phyloP scores from a whole-genome alignment of 2,888 invertebrate species.

The Pinctada fucata region DNA sequence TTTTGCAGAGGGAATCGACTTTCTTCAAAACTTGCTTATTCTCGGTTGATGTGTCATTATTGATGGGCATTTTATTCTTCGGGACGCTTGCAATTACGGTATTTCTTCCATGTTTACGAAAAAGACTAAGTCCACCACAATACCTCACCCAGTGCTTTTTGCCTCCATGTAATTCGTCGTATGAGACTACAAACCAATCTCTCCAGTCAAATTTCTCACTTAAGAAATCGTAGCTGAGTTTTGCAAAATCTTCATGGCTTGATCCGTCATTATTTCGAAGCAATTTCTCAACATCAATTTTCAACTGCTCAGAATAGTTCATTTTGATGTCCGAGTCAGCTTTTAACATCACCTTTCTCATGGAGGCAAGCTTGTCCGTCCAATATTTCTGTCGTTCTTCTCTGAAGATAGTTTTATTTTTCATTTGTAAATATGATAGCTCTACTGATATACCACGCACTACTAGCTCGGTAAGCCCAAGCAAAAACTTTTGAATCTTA shows the following conservation, averaged over 20 bases:
- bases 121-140: not conserved
- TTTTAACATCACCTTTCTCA: not conserved
- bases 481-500: not conserved
- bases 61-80: no score
- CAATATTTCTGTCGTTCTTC: not conserved
- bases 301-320: not conserved
- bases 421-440: not conserved
- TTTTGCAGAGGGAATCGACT: no score
- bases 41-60: no score
- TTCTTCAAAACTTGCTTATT: no score
- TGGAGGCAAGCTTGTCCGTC: not conserved
- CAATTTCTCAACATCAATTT: not conserved
- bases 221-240: not conserved
- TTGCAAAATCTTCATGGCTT: not conserved
- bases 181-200: not conserved
- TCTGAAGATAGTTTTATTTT: not conserved
- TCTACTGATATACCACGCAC: not conserved
- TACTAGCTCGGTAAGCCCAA: not conserved
- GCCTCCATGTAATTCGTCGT: not conserved
- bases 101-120: slow-evolving; percentile 2
- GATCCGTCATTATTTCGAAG: not conserved
- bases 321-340: not conserved
- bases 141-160: not conserved
- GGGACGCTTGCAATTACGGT: not conserved
- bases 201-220: not conserved